Base-by-base conservation (phyloP, 2,113 vertebrate genomes). In the Amia ocellicauda region DNA sequence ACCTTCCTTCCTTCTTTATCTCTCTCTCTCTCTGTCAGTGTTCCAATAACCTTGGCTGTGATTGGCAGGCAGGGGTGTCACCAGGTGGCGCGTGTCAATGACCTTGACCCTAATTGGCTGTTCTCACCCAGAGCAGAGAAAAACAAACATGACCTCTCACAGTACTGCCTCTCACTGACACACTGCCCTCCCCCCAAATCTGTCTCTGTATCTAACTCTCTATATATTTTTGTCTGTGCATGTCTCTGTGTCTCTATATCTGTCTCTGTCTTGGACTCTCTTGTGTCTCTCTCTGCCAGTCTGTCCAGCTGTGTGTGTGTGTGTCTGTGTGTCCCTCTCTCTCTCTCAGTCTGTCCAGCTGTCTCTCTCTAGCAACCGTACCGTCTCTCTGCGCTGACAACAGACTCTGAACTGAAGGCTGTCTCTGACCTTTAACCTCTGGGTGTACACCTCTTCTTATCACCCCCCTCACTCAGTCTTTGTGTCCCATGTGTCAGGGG, bases 21-120 rank as follows among this genome's bases (percentile, higher is more conserved):
- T 31, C 9, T 26, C 58, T 52, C 62, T 59, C 43, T 22, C 63
- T 53, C 42, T 11, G 58, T 58, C 65, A 16, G 45, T 50, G 47
- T 22, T 43, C 40, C 28, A 67, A 16, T 50, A 52, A 68, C 45
- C 65, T 64, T 45, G 55, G 42, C 60, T 68, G 51, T 68, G 57
- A 69, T 78, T 80, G 75, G 69, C 29, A 53, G 49, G 28, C 63
- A 36, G 31, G n/a, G n/a, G n/a, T 10, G 31, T 22, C 26, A 43
- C 47, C 26, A 57, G 50, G 22, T 64, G 69, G 41, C 72, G 31
- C 31, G 31, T 68, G 64, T 71, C 66, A 56, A 23, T 70, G 66
- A 82, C 74, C 78, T 83, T 81, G 28, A 64, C 56, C 69, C 76
- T 57, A 83, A 59, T 69, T 80, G 72, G 76, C 73, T 67, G 27